These are phyloP conservation scores for Acleris holmiana DNA, from an alignment of 2,888 invertebrate species.

Conservation along the genomic window DNA sequence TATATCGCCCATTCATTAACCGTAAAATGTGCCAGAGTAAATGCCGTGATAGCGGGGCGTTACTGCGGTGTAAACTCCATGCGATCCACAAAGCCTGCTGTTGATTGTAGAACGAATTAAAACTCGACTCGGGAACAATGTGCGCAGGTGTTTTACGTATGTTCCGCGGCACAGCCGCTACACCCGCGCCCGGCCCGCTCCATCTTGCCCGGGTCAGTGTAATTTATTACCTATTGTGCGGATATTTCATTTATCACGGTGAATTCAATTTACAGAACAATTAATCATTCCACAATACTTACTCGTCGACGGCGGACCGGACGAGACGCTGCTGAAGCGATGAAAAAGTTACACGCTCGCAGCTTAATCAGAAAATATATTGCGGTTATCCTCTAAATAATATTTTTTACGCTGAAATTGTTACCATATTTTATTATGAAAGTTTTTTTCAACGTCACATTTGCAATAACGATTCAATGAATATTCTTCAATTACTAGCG, in stretches of 20 bases:
- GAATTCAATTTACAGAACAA: constrained; percentile 84
- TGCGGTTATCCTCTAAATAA: constrained; percentile 42
- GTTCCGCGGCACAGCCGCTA: constrained; percentile 72
- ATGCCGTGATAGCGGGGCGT: constrained; percentile 24
- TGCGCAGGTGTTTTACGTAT: constrained; percentile 71
- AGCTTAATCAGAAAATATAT: constrained; percentile 51
- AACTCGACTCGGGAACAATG: constrained; percentile 58
- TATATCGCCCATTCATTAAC: constrained; percentile 23
- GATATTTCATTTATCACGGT: constrained; percentile 84
- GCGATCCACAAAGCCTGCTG: constrained; percentile 26
- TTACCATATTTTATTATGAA: too few relatives aligned
- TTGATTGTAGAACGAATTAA: constrained; percentile 45
- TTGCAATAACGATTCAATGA: too few relatives aligned
- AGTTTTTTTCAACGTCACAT: too few relatives aligned
- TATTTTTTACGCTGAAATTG: constrained; percentile 10
- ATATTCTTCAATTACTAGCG: too few relatives aligned
- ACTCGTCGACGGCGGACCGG: constrained; percentile 77
- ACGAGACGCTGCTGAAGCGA: constrained; percentile 50
- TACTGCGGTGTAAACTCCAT: constrained; percentile 38
- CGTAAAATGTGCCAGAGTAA: constrained; percentile 31
- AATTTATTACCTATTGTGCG: constrained; percentile 84
- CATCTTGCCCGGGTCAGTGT: constrained; percentile 82
- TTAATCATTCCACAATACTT: constrained; percentile 83
- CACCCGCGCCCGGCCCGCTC: constrained; percentile 76
- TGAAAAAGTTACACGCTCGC: constrained; percentile 60